These are phyloP conservation scores for Tetramorium alpestre DNA, from an alignment of 1,140 invertebrate genomes.

Conservation along the genomic window DNA sequence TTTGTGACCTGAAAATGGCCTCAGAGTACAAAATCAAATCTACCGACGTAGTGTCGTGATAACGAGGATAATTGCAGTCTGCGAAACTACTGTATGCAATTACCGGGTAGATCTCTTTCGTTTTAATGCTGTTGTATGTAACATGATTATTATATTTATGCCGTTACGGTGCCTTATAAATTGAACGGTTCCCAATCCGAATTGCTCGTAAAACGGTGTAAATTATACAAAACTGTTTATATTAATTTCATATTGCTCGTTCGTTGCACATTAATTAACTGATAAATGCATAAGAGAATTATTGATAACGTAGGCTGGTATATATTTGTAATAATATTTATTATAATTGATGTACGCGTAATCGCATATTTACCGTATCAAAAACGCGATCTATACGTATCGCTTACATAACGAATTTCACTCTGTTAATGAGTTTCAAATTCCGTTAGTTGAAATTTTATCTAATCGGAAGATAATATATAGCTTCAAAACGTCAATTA, in stretches of 20 bases:
- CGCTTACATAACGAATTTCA: conserved; percentile 5
- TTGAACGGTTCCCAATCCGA: conserved; percentile 1
- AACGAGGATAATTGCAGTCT: background rate
- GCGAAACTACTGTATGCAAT: background rate
- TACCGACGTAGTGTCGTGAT: background rate
- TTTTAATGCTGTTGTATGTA: background rate
- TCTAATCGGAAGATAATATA: background rate
- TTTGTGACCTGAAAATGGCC: background rate
- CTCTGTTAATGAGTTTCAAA: conserved; percentile 12
- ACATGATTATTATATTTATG: conserved; percentile 18
- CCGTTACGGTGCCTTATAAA: background rate
- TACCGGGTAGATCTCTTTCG: background rate
- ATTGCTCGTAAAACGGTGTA: background rate
- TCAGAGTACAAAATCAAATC: background rate
- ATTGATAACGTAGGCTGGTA: conserved; percentile 13
- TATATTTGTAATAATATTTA: conserved; percentile 31
- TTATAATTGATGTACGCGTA: background rate
- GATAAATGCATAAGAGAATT: conserved; percentile 8
- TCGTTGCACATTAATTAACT: conserved; percentile 10
- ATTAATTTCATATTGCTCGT: conserved; percentile 3
- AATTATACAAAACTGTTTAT: conserved; percentile 25
- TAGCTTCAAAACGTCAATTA: background rate
- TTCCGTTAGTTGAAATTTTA: conserved; percentile 8
- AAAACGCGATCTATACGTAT: background rate
- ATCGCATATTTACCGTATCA: background rate